Evolutionary conservation across 2,888 invertebrate species (phyloP), one percentile per base, ranked within the genome.

Genomic region (Epirrhoe alternata): DNA sequence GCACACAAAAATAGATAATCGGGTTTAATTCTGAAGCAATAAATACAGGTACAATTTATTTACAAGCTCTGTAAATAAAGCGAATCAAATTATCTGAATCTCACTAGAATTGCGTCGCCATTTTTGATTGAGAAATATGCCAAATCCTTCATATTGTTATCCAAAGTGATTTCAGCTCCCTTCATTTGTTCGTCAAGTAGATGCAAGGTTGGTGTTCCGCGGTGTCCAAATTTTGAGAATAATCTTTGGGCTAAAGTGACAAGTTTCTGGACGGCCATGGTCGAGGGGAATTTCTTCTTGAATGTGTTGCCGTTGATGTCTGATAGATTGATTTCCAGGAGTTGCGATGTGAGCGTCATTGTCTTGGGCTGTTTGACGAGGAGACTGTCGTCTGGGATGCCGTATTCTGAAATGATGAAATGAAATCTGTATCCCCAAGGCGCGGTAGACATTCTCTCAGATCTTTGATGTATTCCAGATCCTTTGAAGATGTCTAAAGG

Each of bases 341-440:
- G 89, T 76, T 96, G 96, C 30, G 95, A 95, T 73, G 96, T 95
- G 68, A 97, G 95, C 0, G 95, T 94, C 73, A 90, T 94, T 0
- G 90, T 88, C 76, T 94, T 93, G 0, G 88, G 83, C 74, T 93
- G 89, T 75, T 87, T 90, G 3, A 84, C 89, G 56, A 97, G 89
- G 71, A 97, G 95, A 57, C 95, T 95, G 88, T 96, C 96, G 75
- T 97, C 97, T 7, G 97, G 96, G 14, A 96, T 95, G 66, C 98
- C 98, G 88, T 97, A 96, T 91, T 95, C 98, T 98, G 88, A 0
- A n/a, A n/a, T n/a, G n/a, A n/a, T n/a, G n/a, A n/a, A n/a, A n/a
- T n/a, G n/a, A n/a, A n/a, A n/a, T n/a, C n/a, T n/a, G n/a, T n/a
- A n/a, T n/a, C n/a, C n/a, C n/a, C n/a, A n/a, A n/a, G n/a, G n/a